Base-by-base conservation (phyloP, 2,888 invertebrate genomes). In the Heliconius erato region DNA sequence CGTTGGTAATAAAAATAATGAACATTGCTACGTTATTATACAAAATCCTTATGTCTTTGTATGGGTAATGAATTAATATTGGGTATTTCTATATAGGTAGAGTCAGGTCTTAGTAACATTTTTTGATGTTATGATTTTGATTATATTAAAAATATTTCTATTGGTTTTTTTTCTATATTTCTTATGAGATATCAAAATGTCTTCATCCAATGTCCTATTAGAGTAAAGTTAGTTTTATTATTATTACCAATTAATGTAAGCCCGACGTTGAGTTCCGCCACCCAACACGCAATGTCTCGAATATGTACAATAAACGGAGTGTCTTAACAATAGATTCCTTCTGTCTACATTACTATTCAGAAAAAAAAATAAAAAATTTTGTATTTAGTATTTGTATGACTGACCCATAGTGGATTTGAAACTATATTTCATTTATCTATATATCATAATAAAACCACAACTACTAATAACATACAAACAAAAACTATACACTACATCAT, bases 1-100 rank as follows among this genome's bases (percentile, higher is more conserved):
- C 86, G 80, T 84, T n/a, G 82, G 87, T 88, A 88, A 89, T 91
- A 89, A 88, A 89, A 87, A 88, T 89, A 87, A 86, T 87, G 88
- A 86, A 85, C 79, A 83, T 71, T 35, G 80, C 79, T 78, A 80
- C 80, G 74, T 77, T 79, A 84, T 82, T 85, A n/a, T n/a, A 63
- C 76, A 76, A 76, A 74, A 63, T 63, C 63, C 59, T 63, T 76
- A 40, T 63, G 16, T n/a, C 26, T 76, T 54, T 63, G 35, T 76
- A n/a, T 76, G 26, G 35, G 1, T 59, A 26, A 59, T 35, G 23
- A 40, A 40, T 35, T 44, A 7, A 63, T 63, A 63, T 40, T 19
- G 7, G 40, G 12, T 28, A 35, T 59, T 4, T 14, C 14, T 35
- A 6, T 11, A 11, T 63, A n/a, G 63, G 74, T 59, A 59, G 6